These are phyloP conservation scores for Neolamprologus modestus DNA, from an alignment of 2,113 vertebrate species.

Conservation along the genomic window DNA sequence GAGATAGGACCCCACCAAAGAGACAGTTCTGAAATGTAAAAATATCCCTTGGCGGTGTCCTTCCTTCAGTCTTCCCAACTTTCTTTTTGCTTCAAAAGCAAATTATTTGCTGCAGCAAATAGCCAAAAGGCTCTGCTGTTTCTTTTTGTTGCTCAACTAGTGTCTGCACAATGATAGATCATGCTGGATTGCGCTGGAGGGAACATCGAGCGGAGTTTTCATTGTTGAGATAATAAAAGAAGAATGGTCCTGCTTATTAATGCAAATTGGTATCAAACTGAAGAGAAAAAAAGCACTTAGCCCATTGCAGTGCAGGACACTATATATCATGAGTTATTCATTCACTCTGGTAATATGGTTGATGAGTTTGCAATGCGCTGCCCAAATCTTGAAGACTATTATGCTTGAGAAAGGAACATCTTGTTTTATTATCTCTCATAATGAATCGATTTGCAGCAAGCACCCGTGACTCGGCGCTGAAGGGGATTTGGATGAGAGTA, in stretches of 20 bases:
- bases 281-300: slow-evolving; percentile 29
- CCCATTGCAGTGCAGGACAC: slow-evolving; percentile 4
- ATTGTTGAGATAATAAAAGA: slow-evolving; percentile 50
- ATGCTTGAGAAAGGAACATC: slow-evolving; percentile 35
- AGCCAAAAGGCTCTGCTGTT: slow-evolving; percentile 40
- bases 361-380: slow-evolving; percentile 31
- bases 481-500: slow-evolving; percentile 18
- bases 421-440: slow-evolving; percentile 54
- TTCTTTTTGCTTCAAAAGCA: slow-evolving; percentile 56
- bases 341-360: slow-evolving; percentile 29
- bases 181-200: slow-evolving; percentile 34
- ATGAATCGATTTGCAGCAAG: slow-evolving; percentile 47
- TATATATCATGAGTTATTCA: slow-evolving; percentile 13
- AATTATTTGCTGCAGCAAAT: slow-evolving; percentile 62
- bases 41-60: slow-evolving; percentile 33
- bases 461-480: neutral
- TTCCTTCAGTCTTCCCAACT: slow-evolving; percentile 32
- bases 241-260: slow-evolving; percentile 51
- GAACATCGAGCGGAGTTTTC: slow-evolving; percentile 38
- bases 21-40: slow-evolving; percentile 5
- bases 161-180: slow-evolving; percentile 43
- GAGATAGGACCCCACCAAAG: slow-evolving; percentile 2
- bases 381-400: slow-evolving; percentile 31
- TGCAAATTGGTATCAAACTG: slow-evolving; percentile 57
- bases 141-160: slow-evolving; percentile 40